Percentiles rank a stretch among this genome's conserved stretches.
Evolutionary conservation across 2,797 vertebrate species (phyloP).

Genomic region (Ispidina picta): DNA sequence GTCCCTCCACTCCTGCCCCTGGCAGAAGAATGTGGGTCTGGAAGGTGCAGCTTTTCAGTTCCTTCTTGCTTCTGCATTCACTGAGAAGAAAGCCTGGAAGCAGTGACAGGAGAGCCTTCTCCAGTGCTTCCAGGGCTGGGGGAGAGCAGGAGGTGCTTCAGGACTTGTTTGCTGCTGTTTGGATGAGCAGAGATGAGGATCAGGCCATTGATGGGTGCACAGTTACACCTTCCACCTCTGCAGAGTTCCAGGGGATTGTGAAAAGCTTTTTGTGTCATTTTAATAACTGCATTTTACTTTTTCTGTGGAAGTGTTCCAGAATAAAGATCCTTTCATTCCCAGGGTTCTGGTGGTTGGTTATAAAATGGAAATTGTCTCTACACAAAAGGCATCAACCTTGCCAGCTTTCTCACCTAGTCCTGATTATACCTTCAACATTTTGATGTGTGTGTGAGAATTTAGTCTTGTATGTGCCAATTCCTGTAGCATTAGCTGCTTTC

Average conservation of each 20-base stretch:
- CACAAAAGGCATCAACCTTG: background rate
- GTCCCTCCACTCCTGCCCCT: background rate
- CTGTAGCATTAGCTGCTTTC: background rate
- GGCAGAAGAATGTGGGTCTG: background rate
- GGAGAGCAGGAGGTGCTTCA: background rate
- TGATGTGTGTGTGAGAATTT: background rate
- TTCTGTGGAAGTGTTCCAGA: background rate
- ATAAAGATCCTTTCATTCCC: background rate
- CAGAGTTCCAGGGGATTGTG: background rate
- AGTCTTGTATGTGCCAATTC: background rate
- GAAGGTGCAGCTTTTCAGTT: background rate
- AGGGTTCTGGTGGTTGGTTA: background rate
- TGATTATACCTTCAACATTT: background rate
- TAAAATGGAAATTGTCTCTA: background rate
- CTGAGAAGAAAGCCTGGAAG: background rate
- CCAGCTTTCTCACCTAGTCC: background rate
- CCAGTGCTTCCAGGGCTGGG: background rate
- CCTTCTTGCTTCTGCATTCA: background rate
- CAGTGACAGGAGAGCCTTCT: accelerated
- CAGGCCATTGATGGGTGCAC: background rate
- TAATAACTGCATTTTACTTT: background rate
- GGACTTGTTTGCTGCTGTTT: background rate
- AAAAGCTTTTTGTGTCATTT: background rate
- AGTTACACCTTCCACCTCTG: background rate
- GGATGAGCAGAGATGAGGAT: accelerated